phyloP scores from a whole-genome alignment of 1,140 invertebrate species.

The Thereuonema tuberculata region DNA sequence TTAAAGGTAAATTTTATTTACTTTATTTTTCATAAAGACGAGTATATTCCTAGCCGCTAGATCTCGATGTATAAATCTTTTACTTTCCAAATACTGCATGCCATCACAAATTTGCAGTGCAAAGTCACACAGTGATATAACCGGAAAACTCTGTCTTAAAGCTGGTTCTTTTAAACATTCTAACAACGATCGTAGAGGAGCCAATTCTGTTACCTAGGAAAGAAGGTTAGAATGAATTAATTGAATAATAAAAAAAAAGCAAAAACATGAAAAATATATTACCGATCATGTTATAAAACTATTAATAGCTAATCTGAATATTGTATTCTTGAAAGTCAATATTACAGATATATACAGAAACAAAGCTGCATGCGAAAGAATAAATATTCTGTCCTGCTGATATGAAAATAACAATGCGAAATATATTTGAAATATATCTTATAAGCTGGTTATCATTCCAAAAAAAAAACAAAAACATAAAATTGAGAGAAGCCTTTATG shows the following conservation, averaged over 20 bases:
- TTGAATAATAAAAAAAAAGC: no score
- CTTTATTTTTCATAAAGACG: slow-evolving; percentile 88
- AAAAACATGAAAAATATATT: no score
- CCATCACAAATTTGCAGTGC: slow-evolving; percentile 89
- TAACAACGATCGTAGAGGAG: slow-evolving; percentile 79
- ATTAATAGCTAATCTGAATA: background rate
- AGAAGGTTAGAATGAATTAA: slow-evolving; percentile 14
- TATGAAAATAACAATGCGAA: no score
- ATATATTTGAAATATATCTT: no score
- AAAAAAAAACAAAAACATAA: no score
- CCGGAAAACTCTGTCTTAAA: slow-evolving; percentile 70
- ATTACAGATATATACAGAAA: background rate
- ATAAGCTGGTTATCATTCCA: no score
- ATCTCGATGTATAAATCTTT: slow-evolving; percentile 86
- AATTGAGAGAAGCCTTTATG: no score
- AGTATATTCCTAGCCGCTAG: slow-evolving; percentile 89
- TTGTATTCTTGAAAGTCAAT: background rate
- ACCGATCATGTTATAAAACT: background rate
- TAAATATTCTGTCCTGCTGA: no score
- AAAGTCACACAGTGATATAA: slow-evolving; percentile 77
- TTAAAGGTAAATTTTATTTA: slow-evolving; percentile 17
- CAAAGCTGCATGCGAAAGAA: no score
- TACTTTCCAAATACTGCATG: slow-evolving; percentile 88
- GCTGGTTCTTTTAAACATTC: slow-evolving; percentile 91
- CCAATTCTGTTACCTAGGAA: slow-evolving; percentile 75